phyloP scores from a whole-genome alignment of 2,797 vertebrate species.

The Chelmon rostratus region DNA sequence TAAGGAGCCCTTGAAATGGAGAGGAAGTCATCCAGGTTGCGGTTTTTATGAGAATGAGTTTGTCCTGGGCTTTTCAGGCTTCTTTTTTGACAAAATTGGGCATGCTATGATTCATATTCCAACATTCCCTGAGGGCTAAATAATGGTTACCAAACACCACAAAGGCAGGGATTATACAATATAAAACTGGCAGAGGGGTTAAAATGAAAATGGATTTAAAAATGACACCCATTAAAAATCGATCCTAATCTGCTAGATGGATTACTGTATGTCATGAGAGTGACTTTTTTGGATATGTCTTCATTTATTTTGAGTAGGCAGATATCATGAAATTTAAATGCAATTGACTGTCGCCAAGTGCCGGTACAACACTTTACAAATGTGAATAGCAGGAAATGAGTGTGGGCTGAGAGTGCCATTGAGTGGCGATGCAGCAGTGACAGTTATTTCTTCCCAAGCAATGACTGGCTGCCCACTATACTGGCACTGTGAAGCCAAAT shows the following conservation, averaged over 20 bases:
- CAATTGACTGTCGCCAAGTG: conserved; percentile 64
- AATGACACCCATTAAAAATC: conserved; percentile 27
- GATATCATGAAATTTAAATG: conserved; percentile 56
- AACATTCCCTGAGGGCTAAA: conserved; percentile 16
- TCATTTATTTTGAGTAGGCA: conserved; percentile 53
- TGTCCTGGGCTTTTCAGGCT: conserved; percentile 30
- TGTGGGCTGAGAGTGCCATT: conserved; percentile 62
- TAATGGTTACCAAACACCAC: conserved; percentile 33
- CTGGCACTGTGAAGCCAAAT: conserved; percentile 66
- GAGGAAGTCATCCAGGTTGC: conserved; percentile 20
- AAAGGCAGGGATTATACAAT: conserved; percentile 22
- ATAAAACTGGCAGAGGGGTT: background rate
- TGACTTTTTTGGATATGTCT: conserved; percentile 59
- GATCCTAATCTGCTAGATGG: conserved; percentile 40
- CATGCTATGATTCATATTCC: conserved; percentile 38
- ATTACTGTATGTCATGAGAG: conserved; percentile 26
- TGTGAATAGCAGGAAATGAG: conserved; percentile 69
- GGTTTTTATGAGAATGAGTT: conserved; percentile 34
- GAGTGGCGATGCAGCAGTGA: conserved; percentile 66
- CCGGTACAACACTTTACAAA: conserved; percentile 54
- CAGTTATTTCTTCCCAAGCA: conserved; percentile 68
- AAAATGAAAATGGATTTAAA: conserved; percentile 23
- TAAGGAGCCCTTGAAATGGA: conserved; percentile 45
- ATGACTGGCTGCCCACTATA: conserved; percentile 70
- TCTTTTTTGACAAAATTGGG: conserved; percentile 37